phyloP scores from a whole-genome alignment of 2,888 invertebrate genomes.

The Dynastes tityus region DNA sequence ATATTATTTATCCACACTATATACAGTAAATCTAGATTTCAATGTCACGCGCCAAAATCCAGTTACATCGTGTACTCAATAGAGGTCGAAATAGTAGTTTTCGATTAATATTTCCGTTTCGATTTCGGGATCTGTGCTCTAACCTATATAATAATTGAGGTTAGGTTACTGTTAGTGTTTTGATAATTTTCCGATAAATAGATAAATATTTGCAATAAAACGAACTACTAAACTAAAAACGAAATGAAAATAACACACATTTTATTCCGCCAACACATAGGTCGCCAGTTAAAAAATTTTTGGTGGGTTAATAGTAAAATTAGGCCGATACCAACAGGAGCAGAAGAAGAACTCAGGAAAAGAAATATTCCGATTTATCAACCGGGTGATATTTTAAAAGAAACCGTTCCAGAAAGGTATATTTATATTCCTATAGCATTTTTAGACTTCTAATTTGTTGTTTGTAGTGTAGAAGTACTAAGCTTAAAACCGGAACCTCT shows the following conservation, averaged over 20 bases:
- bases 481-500: slow-evolving; percentile 70
- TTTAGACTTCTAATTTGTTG: slow-evolving; percentile 23
- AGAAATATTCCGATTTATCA: slow-evolving; percentile 77
- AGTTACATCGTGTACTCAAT: too few relatives aligned
- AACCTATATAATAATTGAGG: too few relatives aligned
- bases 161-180: too few relatives aligned
- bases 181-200: too few relatives aligned
- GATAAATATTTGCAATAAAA: too few relatives aligned
- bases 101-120: too few relatives aligned
- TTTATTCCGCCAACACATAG: slow-evolving; percentile 80
- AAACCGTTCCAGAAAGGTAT: slow-evolving; percentile 60
- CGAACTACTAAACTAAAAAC: neutral
- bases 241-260: slow-evolving; percentile 79
- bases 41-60: too few relatives aligned
- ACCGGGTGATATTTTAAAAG: slow-evolving; percentile 75
- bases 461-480: slow-evolving; percentile 66
- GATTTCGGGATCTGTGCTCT: too few relatives aligned
- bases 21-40: too few relatives aligned
- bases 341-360: slow-evolving; percentile 73
- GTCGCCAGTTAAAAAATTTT: slow-evolving; percentile 80
- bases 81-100: too few relatives aligned
- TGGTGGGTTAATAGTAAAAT: slow-evolving; percentile 82
- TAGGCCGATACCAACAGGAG: slow-evolving; percentile 73
- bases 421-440: neutral
- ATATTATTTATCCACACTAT: too few relatives aligned